Base-by-base conservation (phyloP, 2,113 vertebrate species). In the Agapornis roseicollis region DNA sequence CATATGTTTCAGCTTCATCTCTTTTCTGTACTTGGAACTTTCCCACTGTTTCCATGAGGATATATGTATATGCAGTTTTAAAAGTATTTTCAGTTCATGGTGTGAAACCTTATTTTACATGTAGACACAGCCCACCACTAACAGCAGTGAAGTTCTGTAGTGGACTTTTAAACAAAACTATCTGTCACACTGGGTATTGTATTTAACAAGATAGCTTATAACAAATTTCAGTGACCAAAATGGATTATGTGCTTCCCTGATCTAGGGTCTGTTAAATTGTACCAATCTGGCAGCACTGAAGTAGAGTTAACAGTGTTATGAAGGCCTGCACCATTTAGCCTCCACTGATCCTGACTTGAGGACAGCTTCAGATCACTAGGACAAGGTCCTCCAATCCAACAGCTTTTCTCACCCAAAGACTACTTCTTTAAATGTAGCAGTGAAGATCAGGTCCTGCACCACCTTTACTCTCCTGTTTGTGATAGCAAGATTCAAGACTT, bases 31-130 rank as follows among this genome's bases (percentile, higher is more conserved):
- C 18, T 37, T 56, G n/a, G 37, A 20, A 19, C 12, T 84, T 80
- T 73, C 35, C 46, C 64, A 17, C 24, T 78, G 2, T 65, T 61
- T 39, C 42, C 23, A 3, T 46, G 24, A 80, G 28, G 27, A 35
- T 50, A 29, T 7, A 3, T 17, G 6, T 24, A 20, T 66, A 44
- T 0, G 0, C 35, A 87, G 31, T 41, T 61, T 29, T 69, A 73
- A 70, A 79, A 44, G 17, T 61, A 56, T 56, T 74, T 84, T 80
- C 37, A 2, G 2, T 87, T 70, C 46, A 18, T 13, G 17, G 14
- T 19, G 13, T 60, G 37, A 49, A 35, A 73, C 10, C 33, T 78
- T 69, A 61, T 80, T 85, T 93, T 84, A 49, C 3, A 1, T 1
- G 0, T 31, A 71, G 70, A 23, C 47, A 41, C 1, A 35, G 39